Percentiles rank a stretch among this genome's conserved stretches.
Conservation (phyloP, 2,797 vertebrate species). For the Adelosebastes latens region DNA sequence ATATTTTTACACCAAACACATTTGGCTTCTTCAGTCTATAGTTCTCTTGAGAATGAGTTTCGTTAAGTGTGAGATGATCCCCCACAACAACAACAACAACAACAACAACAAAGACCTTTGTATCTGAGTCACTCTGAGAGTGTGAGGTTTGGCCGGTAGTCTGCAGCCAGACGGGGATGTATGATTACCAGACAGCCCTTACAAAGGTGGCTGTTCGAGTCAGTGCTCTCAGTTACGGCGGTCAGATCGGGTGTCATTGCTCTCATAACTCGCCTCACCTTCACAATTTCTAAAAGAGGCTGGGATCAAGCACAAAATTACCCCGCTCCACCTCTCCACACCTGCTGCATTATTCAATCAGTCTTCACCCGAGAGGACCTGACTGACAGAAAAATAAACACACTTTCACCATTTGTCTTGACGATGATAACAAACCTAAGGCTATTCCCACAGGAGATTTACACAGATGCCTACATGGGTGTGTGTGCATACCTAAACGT, state of each 20-base stretch:
- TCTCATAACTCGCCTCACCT: conserved; percentile 77
- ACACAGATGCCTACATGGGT: conserved; percentile 1
- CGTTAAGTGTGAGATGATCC: not conserved
- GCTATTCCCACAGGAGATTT: conserved; percentile 9
- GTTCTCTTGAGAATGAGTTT: conserved; percentile 3
- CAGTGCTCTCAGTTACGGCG: conserved; percentile 77
- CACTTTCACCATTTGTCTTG: conserved; percentile 26
- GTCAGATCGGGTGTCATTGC: conserved; percentile 79
- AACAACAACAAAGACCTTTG: conserved; percentile 23
- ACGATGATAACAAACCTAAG: not conserved
- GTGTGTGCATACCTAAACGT: not conserved
- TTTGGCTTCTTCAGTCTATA: not conserved
- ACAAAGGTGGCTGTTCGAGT: conserved; percentile 70
- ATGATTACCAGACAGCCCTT: conserved; percentile 74
- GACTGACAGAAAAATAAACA: conserved; percentile 17
- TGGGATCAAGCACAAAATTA: conserved; percentile 66
- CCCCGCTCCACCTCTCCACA: conserved; percentile 44
- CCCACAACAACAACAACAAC: conserved; percentile 12
- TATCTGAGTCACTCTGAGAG: conserved; percentile 26
- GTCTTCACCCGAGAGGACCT: conserved; percentile 71
- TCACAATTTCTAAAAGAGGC: conserved; percentile 68
- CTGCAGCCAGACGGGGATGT: conserved; percentile 50
- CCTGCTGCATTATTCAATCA: conserved; percentile 74
- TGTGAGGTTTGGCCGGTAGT: conserved; percentile 42
- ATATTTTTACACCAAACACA: conserved; percentile 3